Evolutionary conservation across 2,888 invertebrate genomes (phyloP).

Genomic region (Liposcelis brunnea): DNA sequence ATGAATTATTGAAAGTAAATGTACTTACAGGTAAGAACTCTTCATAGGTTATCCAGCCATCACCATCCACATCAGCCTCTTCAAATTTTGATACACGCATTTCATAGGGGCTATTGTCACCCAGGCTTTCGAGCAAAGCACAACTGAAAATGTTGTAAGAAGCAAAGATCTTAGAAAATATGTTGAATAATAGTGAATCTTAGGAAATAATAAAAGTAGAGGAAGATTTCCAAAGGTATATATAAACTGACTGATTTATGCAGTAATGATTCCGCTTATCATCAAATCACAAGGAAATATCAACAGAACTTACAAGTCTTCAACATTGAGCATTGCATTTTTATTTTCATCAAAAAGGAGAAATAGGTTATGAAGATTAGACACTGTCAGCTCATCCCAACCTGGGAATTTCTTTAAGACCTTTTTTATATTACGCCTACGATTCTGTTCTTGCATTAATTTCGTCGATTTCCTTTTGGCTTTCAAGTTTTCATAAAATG

Average conservation of each 20-base stretch:
- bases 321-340: slow-evolving; percentile 38
- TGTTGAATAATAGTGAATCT: too few relatives aligned
- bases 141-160: too few relatives aligned
- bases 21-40: slow-evolving; percentile 33
- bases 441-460: slow-evolving; percentile 37
- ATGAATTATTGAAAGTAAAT: neutral
- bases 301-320: slow-evolving; percentile 32
- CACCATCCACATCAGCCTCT: slow-evolving; percentile 32
- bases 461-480: slow-evolving; percentile 33
- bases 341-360: slow-evolving; percentile 37
- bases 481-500: slow-evolving; percentile 33
- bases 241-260: too few relatives aligned
- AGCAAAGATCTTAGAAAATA: slow-evolving; percentile 12
- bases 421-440: slow-evolving; percentile 35
- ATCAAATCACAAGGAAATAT: neutral
- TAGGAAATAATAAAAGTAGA: too few relatives aligned
- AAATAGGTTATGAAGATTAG: slow-evolving; percentile 38
- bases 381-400: slow-evolving; percentile 39
- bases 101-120: slow-evolving; percentile 33
- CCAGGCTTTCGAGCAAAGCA: slow-evolving; percentile 36
- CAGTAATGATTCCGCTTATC: too few relatives aligned
- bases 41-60: slow-evolving; percentile 39
- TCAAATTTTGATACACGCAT: slow-evolving; percentile 33
- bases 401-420: slow-evolving; percentile 34
- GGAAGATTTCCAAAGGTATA: too few relatives aligned